A percentile compares a stretch with the other conserved stretches of the same genome.
phyloP scores from a whole-genome alignment of 2,113 vertebrate species.

The Peucedramus taeniatus region DNA sequence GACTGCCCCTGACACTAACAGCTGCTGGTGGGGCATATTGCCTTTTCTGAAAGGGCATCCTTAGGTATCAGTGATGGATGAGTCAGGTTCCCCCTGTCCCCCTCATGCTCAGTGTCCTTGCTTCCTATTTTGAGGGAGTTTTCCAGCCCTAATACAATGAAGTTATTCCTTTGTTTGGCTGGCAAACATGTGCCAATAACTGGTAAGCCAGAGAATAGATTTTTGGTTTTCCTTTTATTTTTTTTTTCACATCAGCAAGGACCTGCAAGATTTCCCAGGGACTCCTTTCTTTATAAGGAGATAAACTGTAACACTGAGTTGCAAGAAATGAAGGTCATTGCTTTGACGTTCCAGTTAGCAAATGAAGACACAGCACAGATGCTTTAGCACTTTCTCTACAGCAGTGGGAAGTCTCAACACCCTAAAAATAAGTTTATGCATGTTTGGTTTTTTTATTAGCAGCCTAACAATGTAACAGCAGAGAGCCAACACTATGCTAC shows the following conservation, averaged over 20 bases:
- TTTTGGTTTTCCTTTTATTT: background rate
- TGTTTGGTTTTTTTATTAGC: background rate
- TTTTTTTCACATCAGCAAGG: background rate
- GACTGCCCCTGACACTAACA: background rate
- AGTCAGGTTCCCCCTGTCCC: fast-evolving
- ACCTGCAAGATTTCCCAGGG: background rate
- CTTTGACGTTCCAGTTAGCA: background rate
- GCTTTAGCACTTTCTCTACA: background rate
- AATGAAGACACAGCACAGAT: background rate
- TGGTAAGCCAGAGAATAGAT: background rate
- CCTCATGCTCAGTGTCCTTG: background rate
- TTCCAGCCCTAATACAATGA: background rate
- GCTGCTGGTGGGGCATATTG: background rate
- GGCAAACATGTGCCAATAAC: background rate
- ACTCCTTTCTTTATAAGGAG: background rate
- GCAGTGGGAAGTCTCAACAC: background rate
- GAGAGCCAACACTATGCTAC: background rate
- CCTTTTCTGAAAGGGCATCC: background rate
- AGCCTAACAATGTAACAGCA: background rate
- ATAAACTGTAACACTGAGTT: background rate
- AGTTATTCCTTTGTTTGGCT: background rate
- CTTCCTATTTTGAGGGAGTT: background rate
- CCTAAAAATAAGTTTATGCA: background rate
- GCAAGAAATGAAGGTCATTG: conserved; percentile 5
- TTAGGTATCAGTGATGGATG: background rate